Conservation (phyloP, 2,888 invertebrate genomes). For the Thumatha senex region DNA sequence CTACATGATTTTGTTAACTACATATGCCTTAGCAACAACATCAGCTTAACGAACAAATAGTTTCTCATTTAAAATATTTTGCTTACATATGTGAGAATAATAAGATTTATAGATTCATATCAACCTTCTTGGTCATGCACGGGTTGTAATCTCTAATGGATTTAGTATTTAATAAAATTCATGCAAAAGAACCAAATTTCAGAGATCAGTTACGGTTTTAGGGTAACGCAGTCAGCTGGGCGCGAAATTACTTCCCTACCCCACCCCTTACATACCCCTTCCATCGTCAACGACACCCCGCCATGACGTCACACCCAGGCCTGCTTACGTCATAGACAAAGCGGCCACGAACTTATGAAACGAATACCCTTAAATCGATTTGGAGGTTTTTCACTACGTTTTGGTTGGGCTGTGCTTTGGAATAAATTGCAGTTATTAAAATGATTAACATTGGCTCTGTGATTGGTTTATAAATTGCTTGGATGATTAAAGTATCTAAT, state of each 20-base stretch:
- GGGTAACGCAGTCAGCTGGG: constrained; percentile 72
- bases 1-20: no score
- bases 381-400: constrained; percentile 55
- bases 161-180: constrained; percentile 36
- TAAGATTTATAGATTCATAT: neutral
- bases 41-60: neutral
- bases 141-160: constrained; percentile 26
- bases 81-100: neutral
- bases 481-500: no score
- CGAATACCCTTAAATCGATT: constrained; percentile 72
- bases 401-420: constrained; percentile 2
- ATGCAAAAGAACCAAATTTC: constrained; percentile 33
- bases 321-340: constrained; percentile 72
- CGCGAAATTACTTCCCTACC: constrained; percentile 64
- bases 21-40: neutral
- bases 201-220: constrained; percentile 49
- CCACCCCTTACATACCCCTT: constrained; percentile 38
- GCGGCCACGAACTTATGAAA: constrained; percentile 66
- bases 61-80: neutral
- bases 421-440: neutral
- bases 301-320: constrained; percentile 69
- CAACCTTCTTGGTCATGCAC: constrained; percentile 13
- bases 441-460: no score
- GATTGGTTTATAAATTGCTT: no score
- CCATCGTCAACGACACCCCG: constrained; percentile 47